Percentiles rank a stretch among this genome's conserved stretches.
Evolutionary conservation across 2,113 vertebrate genomes (phyloP).

Genomic region (Mus pahari): DNA sequence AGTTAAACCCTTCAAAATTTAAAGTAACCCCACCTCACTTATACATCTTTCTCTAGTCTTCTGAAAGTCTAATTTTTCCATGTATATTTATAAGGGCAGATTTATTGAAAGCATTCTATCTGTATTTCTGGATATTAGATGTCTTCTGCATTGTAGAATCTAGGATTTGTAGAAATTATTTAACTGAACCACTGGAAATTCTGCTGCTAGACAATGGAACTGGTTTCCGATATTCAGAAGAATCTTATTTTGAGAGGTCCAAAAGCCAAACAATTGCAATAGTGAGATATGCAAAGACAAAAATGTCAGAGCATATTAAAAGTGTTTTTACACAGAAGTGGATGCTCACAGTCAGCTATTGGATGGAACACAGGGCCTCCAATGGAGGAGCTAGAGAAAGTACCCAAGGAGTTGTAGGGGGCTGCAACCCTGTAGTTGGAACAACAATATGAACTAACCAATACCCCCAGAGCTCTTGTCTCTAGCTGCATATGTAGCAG

Average conservation of each 20-base stretch:
- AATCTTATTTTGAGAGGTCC: neutral
- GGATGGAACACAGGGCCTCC: no score
- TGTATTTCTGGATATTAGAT: neutral
- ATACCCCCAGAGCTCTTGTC: no score
- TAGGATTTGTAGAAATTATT: neutral
- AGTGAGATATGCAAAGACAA: neutral
- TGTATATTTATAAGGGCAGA: neutral
- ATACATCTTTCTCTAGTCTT: neutral
- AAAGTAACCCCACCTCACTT: neutral
- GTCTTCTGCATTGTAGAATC: neutral
- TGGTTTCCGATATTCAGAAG: neutral
- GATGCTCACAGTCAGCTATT: no score
- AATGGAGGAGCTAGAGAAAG: no score
- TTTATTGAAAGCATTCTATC: neutral
- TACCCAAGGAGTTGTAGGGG: no score
- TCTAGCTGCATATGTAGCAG: no score
- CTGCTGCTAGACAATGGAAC: neutral
- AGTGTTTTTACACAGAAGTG: no score
- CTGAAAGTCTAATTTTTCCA: neutral
- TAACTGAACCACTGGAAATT: neutral
- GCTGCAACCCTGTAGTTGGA: no score
- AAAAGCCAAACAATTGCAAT: neutral
- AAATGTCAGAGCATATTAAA: neutral
- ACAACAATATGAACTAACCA: no score
- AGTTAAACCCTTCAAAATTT: neutral